A percentile compares a stretch with the other conserved stretches of the same genome.
These are phyloP conservation scores for Ips typographus DNA, from an alignment of 1,140 invertebrate species.

Conservation along the genomic window DNA sequence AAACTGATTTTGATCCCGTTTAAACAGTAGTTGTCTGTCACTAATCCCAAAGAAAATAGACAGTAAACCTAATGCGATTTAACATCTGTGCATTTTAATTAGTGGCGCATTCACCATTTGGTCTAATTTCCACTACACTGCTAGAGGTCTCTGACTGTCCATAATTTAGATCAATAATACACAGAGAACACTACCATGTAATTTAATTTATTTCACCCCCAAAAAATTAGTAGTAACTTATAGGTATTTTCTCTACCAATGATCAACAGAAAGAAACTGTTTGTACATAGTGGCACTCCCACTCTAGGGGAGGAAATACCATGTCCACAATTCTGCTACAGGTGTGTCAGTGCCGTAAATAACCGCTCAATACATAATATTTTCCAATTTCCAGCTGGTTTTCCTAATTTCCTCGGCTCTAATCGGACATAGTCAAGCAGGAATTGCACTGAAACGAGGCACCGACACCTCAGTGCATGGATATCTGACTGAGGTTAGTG, in stretches of 20 bases:
- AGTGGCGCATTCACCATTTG: neutral
- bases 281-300: conserved; percentile 3
- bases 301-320: conserved; percentile 8
- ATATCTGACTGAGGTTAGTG: conserved; percentile 75
- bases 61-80: too few relatives aligned
- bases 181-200: conserved; percentile 1
- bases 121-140: neutral
- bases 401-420: conserved; percentile 31
- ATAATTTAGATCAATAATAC: neutral
- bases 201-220: neutral
- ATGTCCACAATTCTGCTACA: conserved; percentile 38
- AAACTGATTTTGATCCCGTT: too few relatives aligned
- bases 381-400: conserved; percentile 9
- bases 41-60: too few relatives aligned
- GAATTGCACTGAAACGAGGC: conserved; percentile 65
- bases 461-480: conserved; percentile 76
- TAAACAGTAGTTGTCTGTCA: too few relatives aligned
- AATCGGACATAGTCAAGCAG: conserved; percentile 18
- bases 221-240: neutral
- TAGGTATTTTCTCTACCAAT: neutral
- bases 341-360: conserved; percentile 25
- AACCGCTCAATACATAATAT: neutral
- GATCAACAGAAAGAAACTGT: neutral
- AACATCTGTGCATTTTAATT: neutral
- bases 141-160: neutral